Evolutionary conservation across 2,888 invertebrate genomes (phyloP).

Genomic region (Scrobipalpa atriplicella): DNA sequence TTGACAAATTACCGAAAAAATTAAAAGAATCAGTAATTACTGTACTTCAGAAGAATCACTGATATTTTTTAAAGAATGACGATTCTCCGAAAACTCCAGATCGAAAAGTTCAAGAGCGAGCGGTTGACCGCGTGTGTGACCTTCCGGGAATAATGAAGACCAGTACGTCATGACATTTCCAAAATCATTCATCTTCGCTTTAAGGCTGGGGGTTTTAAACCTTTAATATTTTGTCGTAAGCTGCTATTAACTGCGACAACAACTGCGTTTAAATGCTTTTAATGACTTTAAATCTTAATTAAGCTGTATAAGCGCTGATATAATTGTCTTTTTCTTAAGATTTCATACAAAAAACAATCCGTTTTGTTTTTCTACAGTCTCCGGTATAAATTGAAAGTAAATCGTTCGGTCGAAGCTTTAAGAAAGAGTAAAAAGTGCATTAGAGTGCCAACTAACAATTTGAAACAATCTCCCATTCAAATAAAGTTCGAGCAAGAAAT

Average conservation of each 20-base stretch:
- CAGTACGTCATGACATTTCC: not conserved
- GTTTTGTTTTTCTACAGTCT: not conserved
- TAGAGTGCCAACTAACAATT: slow-evolving; percentile 2
- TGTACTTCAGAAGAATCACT: too few relatives aligned
- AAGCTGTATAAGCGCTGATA: not conserved
- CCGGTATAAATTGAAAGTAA: too few relatives aligned
- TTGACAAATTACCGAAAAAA: too few relatives aligned
- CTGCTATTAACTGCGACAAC: not conserved
- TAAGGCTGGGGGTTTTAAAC: not conserved
- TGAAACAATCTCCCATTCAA: not conserved
- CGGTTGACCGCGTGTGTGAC: slow-evolving; percentile 7
- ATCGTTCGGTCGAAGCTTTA: not conserved
- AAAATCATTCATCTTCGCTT: not conserved
- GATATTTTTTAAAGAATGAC: too few relatives aligned
- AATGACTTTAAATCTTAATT: slow-evolving; percentile 11
- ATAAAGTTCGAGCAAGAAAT: not conserved
- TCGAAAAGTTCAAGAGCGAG: slow-evolving; percentile 4
- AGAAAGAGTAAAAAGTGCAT: not conserved
- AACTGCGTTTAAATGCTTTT: not conserved
- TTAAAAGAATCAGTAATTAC: too few relatives aligned
- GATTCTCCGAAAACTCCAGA: not conserved
- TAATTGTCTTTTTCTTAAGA: not conserved
- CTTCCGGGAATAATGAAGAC: not conserved
- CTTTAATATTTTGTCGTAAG: slow-evolving; percentile 4
- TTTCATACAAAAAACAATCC: not conserved